Conservation (phyloP, 1,140 invertebrate genomes). For the Lamellibrachia luymesi region DNA sequence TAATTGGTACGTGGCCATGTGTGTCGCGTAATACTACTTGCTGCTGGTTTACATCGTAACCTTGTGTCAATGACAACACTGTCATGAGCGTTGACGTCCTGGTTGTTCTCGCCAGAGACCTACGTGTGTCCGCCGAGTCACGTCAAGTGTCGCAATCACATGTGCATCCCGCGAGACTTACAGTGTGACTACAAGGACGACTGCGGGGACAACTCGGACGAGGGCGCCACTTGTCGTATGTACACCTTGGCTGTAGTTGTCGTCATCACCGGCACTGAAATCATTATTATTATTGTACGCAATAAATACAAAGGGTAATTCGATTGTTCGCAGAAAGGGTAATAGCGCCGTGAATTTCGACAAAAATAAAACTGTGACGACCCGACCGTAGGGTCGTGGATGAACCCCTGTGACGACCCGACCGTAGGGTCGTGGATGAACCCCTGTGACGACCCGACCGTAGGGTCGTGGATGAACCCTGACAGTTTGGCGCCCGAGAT, state of each 20-base stretch:
- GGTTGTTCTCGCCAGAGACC: conserved; percentile 39
- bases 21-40: not conserved
- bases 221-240: conserved; percentile 39
- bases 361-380: too few species aligned
- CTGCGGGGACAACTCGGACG: conserved; percentile 47
- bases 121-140: conserved; percentile 52
- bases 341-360: too few species aligned
- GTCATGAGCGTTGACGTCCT: not conserved
- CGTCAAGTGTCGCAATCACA: conserved; percentile 49
- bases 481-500: too few species aligned
- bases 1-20: too few species aligned
- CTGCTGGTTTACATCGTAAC: not conserved
- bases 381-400: too few species aligned
- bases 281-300: not conserved
- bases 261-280: not conserved
- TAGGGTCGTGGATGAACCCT: too few species aligned
- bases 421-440: too few species aligned
- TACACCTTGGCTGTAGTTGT: conserved; percentile 32
- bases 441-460: too few species aligned
- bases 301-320: too few species aligned
- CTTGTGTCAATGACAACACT: too few species aligned
- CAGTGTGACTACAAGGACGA: conserved; percentile 44
- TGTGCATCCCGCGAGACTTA: conserved; percentile 38
- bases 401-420: too few species aligned
- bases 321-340: too few species aligned